These are phyloP conservation scores for Dasypogon diadema DNA, from an alignment of 2,888 invertebrate species.

Conservation along the genomic window DNA sequence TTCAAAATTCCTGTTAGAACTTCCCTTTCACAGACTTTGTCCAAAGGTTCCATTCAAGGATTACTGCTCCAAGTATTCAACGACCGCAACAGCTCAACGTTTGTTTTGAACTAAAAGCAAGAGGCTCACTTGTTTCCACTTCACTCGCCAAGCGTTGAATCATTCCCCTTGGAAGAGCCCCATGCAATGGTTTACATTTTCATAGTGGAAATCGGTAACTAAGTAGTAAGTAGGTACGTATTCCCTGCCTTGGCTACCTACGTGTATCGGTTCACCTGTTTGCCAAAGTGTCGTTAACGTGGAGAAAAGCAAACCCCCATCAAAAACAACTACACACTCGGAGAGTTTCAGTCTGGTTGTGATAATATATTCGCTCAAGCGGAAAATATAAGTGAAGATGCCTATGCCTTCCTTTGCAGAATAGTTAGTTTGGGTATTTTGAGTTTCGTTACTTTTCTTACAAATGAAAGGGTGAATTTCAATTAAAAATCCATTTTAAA, in stretches of 20 bases:
- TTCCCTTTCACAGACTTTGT: not conserved
- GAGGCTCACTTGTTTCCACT: not conserved
- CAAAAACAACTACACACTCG: not conserved
- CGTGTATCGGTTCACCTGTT: conserved; percentile 3
- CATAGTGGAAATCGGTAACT: not conserved
- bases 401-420: no score
- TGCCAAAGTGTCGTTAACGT: not conserved
- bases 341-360: not conserved
- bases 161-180: not conserved
- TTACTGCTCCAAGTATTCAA: not conserved
- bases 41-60: not conserved
- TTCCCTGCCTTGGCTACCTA: not conserved
- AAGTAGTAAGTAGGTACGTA: not conserved
- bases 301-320: not conserved
- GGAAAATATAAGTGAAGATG: conserved; percentile 8
- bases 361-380: not conserved
- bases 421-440: no score
- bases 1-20: not conserved
- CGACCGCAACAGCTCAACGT: conserved; percentile 4
- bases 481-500: no score
- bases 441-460: no score
- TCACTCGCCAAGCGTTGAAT: conserved; percentile 29
- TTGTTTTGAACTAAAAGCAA: conserved; percentile 12
- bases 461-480: no score
- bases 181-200: not conserved